A percentile compares a stretch with the other conserved stretches of the same genome.
Conservation (phyloP, 2,113 vertebrate genomes). For the Passer domesticus region DNA sequence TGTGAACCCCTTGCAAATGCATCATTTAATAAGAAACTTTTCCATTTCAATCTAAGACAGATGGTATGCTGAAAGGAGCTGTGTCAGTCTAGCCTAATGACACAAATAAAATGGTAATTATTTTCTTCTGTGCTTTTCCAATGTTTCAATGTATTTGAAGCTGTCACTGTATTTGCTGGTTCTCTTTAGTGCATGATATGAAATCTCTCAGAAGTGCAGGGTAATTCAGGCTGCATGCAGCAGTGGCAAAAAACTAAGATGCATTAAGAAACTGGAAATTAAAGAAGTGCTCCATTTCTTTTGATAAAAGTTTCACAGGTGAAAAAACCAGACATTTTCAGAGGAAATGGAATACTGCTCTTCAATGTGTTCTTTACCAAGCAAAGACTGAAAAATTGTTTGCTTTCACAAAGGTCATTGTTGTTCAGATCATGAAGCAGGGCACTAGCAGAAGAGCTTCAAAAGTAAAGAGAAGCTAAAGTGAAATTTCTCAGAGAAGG, state of each 20-base stretch:
- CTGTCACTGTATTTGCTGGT: neutral
- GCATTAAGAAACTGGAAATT: neutral
- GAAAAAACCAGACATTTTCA: neutral
- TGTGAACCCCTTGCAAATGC: neutral
- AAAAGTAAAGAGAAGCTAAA: neutral
- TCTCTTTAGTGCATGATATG: neutral
- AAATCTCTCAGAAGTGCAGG: neutral
- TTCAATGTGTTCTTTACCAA: neutral
- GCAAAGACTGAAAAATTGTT: neutral
- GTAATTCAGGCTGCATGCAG: neutral
- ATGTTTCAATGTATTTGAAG: neutral
- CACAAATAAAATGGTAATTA: neutral
- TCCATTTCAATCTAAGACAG: neutral
- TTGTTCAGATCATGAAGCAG: neutral
- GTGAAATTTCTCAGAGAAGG: neutral
- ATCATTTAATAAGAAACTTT: neutral
- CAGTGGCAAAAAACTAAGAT: neutral
- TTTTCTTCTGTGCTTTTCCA: slow-evolving; percentile 11
- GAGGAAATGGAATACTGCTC: neutral
- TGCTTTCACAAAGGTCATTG: neutral
- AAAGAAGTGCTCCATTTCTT: neutral
- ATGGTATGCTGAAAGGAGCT: neutral
- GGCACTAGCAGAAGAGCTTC: neutral
- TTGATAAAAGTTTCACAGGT: neutral
- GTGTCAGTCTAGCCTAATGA: neutral